These are phyloP conservation scores for Ridgeia piscesae DNA, from an alignment of 1,140 invertebrate species.

Conservation along the genomic window DNA sequence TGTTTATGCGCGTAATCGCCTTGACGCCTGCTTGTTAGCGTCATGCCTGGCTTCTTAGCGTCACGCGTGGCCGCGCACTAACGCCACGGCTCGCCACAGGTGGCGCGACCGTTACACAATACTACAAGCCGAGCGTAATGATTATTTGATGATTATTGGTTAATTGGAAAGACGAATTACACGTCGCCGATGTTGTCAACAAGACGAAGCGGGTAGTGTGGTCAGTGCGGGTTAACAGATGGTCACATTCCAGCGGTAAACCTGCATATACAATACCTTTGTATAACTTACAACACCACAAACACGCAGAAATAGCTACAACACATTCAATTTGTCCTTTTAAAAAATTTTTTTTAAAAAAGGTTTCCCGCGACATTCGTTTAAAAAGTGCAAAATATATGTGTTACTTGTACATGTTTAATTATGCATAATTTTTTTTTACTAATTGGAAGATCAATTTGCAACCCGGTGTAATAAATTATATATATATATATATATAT, in stretches of 20 bases:
- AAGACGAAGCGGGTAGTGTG: neutral
- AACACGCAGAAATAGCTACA: neutral
- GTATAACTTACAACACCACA: neutral
- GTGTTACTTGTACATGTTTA: too few species aligned
- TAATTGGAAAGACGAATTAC: neutral
- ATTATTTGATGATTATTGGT: constrained; percentile 2
- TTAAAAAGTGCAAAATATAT: too few species aligned
- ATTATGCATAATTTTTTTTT: too few species aligned
- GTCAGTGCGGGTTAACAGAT: neutral
- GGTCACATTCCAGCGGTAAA: neutral
- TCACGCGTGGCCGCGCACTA: neutral
- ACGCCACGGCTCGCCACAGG: neutral
- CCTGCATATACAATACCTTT: neutral
- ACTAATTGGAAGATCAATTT: too few species aligned
- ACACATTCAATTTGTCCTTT: neutral
- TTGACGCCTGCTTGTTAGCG: neutral
- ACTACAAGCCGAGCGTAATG: neutral
- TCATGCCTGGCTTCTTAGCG: neutral
- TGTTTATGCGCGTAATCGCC: neutral
- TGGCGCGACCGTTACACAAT: neutral
- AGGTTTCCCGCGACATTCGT: neutral
- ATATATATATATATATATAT: too few species aligned
- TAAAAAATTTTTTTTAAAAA: too few species aligned
- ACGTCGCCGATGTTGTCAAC: neutral
- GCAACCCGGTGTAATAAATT: too few species aligned